Evolutionary conservation across 1,140 invertebrate genomes (phyloP), one percentile per base, ranked within the genome.

Genomic region (Aphaenogaster floridana): DNA sequence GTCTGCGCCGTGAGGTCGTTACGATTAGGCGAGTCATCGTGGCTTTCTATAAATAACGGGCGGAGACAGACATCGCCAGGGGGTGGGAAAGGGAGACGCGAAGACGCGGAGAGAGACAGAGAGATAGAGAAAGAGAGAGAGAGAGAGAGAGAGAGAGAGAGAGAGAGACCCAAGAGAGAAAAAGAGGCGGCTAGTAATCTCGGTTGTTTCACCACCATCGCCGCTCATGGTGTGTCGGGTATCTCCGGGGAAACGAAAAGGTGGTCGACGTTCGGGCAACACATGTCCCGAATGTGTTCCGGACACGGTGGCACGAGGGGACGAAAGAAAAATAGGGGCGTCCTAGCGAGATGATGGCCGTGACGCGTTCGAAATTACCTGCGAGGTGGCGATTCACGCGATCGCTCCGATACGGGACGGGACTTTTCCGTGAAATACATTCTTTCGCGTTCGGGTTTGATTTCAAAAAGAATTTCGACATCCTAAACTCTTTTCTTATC

Each of bases 201-300:
- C 80, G 80, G 28, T 72, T 15, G 69, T 61, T 76, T 61, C 57
- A 48, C 63, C 39, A 84, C 54, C 80, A 28, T 64, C 11, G 39
- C 21, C 68, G 88, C 79, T 59, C 57, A 79, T 86, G 90, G 89
- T 92, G 89, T 72, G 86, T 89, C 57, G 74, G 61, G 42, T 90
- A 71, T 92, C 92, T 84, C 76, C 81, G 85, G 91, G 85, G 81
- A 76, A 84, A 86, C 17, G 84, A 92, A 88, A 92, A 92, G 91
- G 89, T 93, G 91, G 93, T 92, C 88, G 90, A 42, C 83, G 85
- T 76, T 81, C 78, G 52, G 13, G 87, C 88, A 90, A 92, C 92
- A 93, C 93, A 91, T 94, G 93, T 94, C 88, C 80, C 61, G 86
- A 93, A 93, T 88, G 87, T 92, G 91, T 93, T 89, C 79, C 81